Evolutionary conservation across 2,797 vertebrate species (phyloP).

Genomic region (Dendrocincla tyrannina): DNA sequence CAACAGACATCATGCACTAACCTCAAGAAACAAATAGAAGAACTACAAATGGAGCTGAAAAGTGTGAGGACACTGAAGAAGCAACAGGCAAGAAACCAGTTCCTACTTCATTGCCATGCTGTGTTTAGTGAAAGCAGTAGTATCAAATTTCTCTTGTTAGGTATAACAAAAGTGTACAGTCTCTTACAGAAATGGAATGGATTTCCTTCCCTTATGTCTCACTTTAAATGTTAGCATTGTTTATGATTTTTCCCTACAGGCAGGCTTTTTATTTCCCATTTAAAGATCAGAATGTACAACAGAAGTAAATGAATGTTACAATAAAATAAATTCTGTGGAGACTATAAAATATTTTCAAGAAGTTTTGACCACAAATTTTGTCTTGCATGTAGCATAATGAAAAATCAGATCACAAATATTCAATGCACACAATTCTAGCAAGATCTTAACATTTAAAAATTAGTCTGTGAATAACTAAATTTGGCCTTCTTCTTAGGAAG

Average conservation of each 20-base stretch:
- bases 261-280: background rate
- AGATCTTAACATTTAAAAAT: background rate
- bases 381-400: background rate
- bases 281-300: background rate
- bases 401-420: background rate
- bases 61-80: constrained; percentile 83
- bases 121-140: background rate
- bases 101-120: background rate
- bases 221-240: background rate
- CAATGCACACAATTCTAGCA: background rate
- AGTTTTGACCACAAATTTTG: background rate
- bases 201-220: background rate
- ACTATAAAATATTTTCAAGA: background rate
- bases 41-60: constrained; percentile 83
- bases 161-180: background rate
- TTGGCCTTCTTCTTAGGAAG: constrained; percentile 62
- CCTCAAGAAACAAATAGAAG: constrained; percentile 89
- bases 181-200: background rate
- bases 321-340: background rate
- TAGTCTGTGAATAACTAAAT: background rate
- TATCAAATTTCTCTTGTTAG: background rate
- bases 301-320: background rate
- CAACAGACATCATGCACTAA: constrained; percentile 83
- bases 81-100: constrained; percentile 60
- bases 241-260: background rate